Conservation (phyloP, 2,888 invertebrate genomes). For the Kryphioiulus occultus region DNA sequence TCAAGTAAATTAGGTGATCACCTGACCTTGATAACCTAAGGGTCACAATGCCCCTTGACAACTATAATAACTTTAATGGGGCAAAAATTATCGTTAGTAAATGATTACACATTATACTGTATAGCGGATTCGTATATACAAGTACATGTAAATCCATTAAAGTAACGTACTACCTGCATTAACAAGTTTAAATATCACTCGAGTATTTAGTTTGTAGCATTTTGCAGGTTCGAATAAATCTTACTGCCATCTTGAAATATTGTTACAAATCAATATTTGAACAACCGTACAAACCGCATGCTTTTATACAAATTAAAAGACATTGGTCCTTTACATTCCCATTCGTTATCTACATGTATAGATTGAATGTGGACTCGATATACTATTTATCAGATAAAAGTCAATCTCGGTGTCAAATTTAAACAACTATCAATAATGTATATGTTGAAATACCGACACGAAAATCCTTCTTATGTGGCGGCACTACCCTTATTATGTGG, state of each 20-base stretch:
- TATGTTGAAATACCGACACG: neutral
- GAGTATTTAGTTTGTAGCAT: too few relatives aligned
- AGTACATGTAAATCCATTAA: too few relatives aligned
- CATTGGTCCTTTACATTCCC: neutral
- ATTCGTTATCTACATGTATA: neutral
- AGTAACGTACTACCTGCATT: too few relatives aligned
- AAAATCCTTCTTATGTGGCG: neutral
- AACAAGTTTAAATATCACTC: too few relatives aligned
- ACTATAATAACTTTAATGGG: neutral
- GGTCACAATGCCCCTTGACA: neutral
- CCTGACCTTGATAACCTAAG: neutral
- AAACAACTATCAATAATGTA: conserved; percentile 1
- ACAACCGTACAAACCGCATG: neutral
- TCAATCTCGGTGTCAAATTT: neutral
- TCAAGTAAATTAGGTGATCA: neutral
- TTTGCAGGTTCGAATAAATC: too few relatives aligned
- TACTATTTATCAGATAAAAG: neutral
- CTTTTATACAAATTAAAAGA: neutral
- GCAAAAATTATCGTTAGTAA: neutral
- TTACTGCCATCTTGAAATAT: too few relatives aligned
- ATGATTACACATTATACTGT: too few relatives aligned
- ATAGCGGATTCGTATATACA: too few relatives aligned
- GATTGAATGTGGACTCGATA: neutral
- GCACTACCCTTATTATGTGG: neutral
- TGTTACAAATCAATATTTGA: too few relatives aligned